Conservation (phyloP, 2,888 invertebrate genomes). For the Philonicus albiceps region DNA sequence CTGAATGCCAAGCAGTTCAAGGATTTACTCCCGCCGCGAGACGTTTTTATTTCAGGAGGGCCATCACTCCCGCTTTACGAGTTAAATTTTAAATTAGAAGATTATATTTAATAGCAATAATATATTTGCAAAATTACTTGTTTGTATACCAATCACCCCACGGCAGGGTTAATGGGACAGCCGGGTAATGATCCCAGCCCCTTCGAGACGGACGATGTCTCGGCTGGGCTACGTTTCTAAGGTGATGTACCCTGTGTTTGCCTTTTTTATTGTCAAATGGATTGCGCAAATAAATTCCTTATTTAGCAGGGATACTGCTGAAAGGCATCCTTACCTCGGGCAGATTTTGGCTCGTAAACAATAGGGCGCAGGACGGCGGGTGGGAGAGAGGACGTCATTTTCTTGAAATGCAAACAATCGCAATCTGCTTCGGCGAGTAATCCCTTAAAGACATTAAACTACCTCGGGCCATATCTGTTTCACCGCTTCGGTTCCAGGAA, state of each 20-base stretch:
- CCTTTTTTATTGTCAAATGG: constrained; percentile 45
- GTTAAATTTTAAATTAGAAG: constrained; percentile 49
- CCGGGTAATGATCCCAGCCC: not conserved
- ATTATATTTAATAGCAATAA: constrained; percentile 49
- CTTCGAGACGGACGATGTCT: not conserved
- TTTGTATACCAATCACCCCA: constrained; percentile 34
- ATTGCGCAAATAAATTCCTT: constrained; percentile 43
- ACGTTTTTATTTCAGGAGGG: constrained; percentile 34
- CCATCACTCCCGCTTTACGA: constrained; percentile 47
- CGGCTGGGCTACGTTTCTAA: not conserved
- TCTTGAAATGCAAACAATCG: constrained; percentile 34
- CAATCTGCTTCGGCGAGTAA: constrained; percentile 41
- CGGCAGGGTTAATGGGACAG: not conserved
- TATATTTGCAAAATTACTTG: constrained; percentile 48
- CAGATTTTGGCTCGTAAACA: constrained; percentile 1
- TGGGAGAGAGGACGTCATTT: not conserved
- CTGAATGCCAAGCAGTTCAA: constrained; percentile 44
- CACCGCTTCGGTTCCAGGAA: not conserved
- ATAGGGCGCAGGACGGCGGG: not conserved
- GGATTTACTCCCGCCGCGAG: not conserved
- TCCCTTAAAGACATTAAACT: constrained; percentile 43
- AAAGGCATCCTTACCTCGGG: constrained; percentile 13
- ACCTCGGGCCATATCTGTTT: constrained; percentile 20
- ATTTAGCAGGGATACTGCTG: constrained; percentile 11
- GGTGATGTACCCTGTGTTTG: constrained; percentile 39